A percentile compares a stretch with the other conserved stretches of the same genome.
Conservation (phyloP, 2,797 vertebrate genomes). For the Muraenolepis orangiensis region DNA sequence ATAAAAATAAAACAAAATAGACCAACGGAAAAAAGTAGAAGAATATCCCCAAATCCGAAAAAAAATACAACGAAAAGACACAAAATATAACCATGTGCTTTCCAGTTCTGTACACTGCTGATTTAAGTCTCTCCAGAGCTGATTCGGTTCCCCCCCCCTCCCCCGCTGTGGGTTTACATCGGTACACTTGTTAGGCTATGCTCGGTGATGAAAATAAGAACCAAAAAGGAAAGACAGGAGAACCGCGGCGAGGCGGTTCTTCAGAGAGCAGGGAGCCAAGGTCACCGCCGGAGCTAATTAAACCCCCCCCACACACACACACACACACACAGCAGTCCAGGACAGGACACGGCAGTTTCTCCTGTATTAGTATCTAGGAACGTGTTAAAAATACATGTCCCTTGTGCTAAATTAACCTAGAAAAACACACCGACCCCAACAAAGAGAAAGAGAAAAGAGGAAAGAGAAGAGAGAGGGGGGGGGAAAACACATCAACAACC, state of each 20-base stretch:
- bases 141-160: slow-evolving; percentile 45
- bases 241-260: slow-evolving; percentile 61
- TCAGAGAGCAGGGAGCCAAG: slow-evolving; percentile 50
- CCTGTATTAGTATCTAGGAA: slow-evolving; percentile 70
- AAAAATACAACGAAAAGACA: background rate
- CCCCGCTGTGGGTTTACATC: slow-evolving; percentile 62
- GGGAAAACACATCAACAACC: background rate
- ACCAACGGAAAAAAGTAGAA: too few relatives aligned
- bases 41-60: slow-evolving; percentile 2
- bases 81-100: slow-evolving; percentile 65
- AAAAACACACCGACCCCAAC: slow-evolving; percentile 6
- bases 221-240: background rate
- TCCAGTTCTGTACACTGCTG: slow-evolving; percentile 66
- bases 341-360: slow-evolving; percentile 71
- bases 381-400: slow-evolving; percentile 73
- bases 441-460: slow-evolving; percentile 36
- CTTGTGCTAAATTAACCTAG: slow-evolving; percentile 71
- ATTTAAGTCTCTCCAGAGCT: slow-evolving; percentile 53
- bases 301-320: slow-evolving; percentile 50
- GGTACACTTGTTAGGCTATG: slow-evolving; percentile 53
- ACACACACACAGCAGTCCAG: slow-evolving; percentile 74
- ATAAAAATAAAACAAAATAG: slow-evolving; percentile 19
- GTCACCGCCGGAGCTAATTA: slow-evolving; percentile 47
- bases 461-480: slow-evolving; percentile 40
- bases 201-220: slow-evolving; percentile 32